Evolutionary conservation across 1,140 invertebrate genomes (phyloP), one percentile per base, ranked within the genome.

Genomic region (Neodiprion pinetum): DNA sequence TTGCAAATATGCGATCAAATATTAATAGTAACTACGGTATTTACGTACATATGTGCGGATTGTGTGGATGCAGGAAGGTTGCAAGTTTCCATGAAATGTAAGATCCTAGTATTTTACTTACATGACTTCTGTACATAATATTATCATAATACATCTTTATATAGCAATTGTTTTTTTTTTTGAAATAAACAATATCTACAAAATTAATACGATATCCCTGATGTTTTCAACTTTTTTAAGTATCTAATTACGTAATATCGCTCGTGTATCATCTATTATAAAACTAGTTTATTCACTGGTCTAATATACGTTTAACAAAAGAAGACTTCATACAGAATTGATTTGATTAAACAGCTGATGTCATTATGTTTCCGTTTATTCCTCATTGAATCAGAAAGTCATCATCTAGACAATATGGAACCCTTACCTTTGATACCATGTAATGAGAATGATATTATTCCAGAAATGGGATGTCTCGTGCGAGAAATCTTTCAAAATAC

Each of bases 11-110:
- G n/a, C 10, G 9, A 61, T 61, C 0, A 61, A 68, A 48, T 28
- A 67, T 69, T 12, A 53, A 49, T 7, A 1, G 66, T 11, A 12
- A 47, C 12, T 74, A 74, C 66, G 40, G 12, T 23, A 74, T 48
- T 11, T 8, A 65, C 48, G 71, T 72, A 65, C 48, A 67, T 72
- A 73, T 65, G 17, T 23, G 48, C 47, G 40, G 75, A 78, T 77
- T 72, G 80, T 75, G 74, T 82, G 80, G 78, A 80, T 82, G 79
- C 78, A 80, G 80, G 78, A 74, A 49, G n/a, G 67, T 76, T 48
- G 68, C 14, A 71, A 67, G 71, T 48, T 28, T 73, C 72, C 49
- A 17, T 28, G 66, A 72, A 79, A 77, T 79, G 76, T 79, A 79
- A 79, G 76, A 79, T 79, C 77, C 77, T 79, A 77, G 77, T 74